Conservation (phyloP, 2,113 vertebrate genomes). For the Cryptomyrus ogoouensis region DNA sequence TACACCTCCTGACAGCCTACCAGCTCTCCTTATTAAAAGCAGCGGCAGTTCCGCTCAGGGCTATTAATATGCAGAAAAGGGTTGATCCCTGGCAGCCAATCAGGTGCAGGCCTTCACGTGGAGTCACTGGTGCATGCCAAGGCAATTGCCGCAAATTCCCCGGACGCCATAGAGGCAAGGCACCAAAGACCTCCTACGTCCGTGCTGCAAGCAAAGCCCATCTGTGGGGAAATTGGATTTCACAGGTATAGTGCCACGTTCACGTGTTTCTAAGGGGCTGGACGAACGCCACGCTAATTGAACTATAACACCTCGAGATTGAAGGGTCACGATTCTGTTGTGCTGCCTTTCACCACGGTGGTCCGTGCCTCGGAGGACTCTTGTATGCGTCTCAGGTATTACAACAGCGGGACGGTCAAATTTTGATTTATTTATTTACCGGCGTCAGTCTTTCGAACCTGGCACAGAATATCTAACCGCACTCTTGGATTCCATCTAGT, state of each 20-base stretch:
- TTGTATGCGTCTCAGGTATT: background rate
- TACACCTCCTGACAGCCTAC: background rate
- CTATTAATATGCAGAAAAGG: slow-evolving; percentile 7
- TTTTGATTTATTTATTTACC: background rate
- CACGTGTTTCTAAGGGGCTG: background rate
- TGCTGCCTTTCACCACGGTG: background rate
- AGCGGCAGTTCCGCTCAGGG: background rate
- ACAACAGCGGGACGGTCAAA: background rate
- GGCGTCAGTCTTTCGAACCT: no score
- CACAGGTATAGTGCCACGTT: background rate
- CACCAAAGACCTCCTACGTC: background rate
- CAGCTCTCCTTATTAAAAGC: background rate
- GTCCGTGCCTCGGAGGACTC: background rate
- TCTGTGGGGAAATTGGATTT: slow-evolving; percentile 7
- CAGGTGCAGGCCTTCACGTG: background rate
- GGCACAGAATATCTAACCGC: background rate
- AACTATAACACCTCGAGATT: background rate
- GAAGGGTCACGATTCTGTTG: background rate
- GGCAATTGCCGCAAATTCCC: background rate
- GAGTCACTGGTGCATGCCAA: background rate
- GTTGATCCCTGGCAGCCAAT: slow-evolving; percentile 4
- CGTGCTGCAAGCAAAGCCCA: background rate
- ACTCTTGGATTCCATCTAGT: background rate
- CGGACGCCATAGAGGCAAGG: background rate
- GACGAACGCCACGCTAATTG: background rate